These are phyloP conservation scores for Enteromius argenteus DNA, from an alignment of 2,797 vertebrate genomes.

Conservation along the genomic window DNA sequence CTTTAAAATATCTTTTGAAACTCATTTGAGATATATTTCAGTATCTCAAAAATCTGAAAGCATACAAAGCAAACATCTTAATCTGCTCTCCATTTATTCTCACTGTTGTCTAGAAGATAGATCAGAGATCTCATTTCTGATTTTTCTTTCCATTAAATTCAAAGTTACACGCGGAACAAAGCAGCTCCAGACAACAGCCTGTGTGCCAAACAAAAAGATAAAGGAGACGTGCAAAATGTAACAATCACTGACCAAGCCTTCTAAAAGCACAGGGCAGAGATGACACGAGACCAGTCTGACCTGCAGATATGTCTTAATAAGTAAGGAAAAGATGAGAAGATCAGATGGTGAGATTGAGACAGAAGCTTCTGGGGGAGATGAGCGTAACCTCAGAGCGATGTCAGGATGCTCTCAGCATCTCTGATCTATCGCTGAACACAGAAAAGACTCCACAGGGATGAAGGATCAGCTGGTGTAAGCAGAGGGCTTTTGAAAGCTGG, in stretches of 20 bases:
- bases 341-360: slow-evolving; percentile 22
- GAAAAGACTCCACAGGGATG: not conserved
- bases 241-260: slow-evolving; percentile 18
- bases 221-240: slow-evolving; percentile 20
- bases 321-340: slow-evolving; percentile 20
- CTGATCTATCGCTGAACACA: not conserved
- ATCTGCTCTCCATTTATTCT: not conserved
- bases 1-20: not conserved
- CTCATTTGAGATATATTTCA: not conserved
- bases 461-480: not conserved
- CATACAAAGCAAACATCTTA: not conserved
- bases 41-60: not conserved
- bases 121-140: not conserved
- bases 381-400: slow-evolving; percentile 15
- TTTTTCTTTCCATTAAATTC: not conserved
- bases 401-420: slow-evolving; percentile 6
- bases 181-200: not conserved
- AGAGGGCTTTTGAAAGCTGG: not conserved
- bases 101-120: not conserved
- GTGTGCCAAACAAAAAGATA: not conserved
- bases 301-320: slow-evolving; percentile 5
- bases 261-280: not conserved
- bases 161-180: not conserved
- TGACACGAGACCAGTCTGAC: not conserved
- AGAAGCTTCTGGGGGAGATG: slow-evolving; percentile 8